A percentile compares a stretch with the other conserved stretches of the same genome.
These are phyloP conservation scores for Indri indri DNA, from an alignment of 2,113 vertebrate species.

Conservation along the genomic window DNA sequence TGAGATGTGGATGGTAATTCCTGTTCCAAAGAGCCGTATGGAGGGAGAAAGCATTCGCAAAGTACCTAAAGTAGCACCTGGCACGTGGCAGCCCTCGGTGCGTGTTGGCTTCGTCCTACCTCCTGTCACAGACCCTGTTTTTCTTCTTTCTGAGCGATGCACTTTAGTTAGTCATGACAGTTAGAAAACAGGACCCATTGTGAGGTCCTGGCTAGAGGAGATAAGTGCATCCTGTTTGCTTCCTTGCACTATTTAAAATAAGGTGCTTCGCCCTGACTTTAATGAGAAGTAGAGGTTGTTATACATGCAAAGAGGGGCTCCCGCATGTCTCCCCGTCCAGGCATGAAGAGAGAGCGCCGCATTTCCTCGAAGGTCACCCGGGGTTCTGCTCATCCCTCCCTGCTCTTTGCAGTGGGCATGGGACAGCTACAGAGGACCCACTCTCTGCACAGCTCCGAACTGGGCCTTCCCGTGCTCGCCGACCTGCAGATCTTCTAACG, in stretches of 20 bases:
- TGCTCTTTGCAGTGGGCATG: background rate
- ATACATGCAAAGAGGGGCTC: background rate
- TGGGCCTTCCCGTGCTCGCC: background rate
- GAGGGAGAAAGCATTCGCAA: background rate
- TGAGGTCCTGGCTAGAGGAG: background rate
- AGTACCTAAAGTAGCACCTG: background rate
- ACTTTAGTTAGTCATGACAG: background rate
- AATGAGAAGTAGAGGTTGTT: background rate
- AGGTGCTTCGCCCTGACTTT: background rate
- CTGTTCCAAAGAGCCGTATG: background rate
- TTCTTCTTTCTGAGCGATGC: background rate
- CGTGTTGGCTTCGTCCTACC: background rate
- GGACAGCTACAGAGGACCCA: background rate
- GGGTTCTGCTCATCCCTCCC: background rate
- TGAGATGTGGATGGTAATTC: background rate
- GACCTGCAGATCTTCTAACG: background rate
- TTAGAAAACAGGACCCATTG: background rate
- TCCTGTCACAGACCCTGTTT: background rate
- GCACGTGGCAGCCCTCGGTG: background rate
- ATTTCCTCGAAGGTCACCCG: background rate
- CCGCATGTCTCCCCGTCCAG: background rate
- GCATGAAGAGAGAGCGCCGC: background rate
- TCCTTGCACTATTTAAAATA: background rate
- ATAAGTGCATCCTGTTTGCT: constrained; percentile 12
- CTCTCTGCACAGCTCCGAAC: background rate